A percentile compares a stretch with the other conserved stretches of the same genome.
Conservation (phyloP, 2,888 invertebrate species). For the Epinotia demarniana region DNA sequence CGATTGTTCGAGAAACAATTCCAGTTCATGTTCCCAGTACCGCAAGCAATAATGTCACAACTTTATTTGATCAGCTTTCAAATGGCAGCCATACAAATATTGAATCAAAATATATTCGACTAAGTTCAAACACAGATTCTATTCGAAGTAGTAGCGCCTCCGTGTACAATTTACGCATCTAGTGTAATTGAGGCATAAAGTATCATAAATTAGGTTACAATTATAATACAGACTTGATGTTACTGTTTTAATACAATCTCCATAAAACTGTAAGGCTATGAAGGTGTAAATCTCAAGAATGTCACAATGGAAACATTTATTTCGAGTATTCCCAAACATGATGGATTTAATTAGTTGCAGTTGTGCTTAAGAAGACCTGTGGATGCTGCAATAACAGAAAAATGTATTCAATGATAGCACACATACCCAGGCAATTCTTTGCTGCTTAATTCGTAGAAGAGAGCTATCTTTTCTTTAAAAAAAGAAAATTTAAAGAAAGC, state of each 20-base stretch:
- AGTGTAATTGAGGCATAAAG: background rate
- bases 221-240: too few relatives aligned
- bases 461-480: background rate
- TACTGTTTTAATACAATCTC: too few relatives aligned
- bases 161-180: background rate
- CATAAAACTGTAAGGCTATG: too few relatives aligned
- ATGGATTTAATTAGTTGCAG: background rate
- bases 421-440: too few relatives aligned
- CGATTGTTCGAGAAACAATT: slow-evolving; percentile 38
- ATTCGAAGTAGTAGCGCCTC: slow-evolving; percentile 42
- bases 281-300: too few relatives aligned
- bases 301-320: background rate
- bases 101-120: slow-evolving; percentile 57
- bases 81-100: slow-evolving; percentile 58
- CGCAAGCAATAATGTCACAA: slow-evolving; percentile 52
- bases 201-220: background rate
- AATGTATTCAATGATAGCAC: too few relatives aligned
- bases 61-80: slow-evolving; percentile 63
- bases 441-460: background rate
- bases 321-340: background rate
- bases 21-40: slow-evolving; percentile 39
- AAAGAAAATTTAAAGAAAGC: slow-evolving; percentile 3
- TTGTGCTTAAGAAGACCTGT: too few relatives aligned
- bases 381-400: too few relatives aligned
- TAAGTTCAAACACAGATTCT: slow-evolving; percentile 53